A percentile compares a stretch with the other conserved stretches of the same genome.
Evolutionary conservation across 2,888 invertebrate genomes (phyloP).

Genomic region (Galerucella nymphaeae): DNA sequence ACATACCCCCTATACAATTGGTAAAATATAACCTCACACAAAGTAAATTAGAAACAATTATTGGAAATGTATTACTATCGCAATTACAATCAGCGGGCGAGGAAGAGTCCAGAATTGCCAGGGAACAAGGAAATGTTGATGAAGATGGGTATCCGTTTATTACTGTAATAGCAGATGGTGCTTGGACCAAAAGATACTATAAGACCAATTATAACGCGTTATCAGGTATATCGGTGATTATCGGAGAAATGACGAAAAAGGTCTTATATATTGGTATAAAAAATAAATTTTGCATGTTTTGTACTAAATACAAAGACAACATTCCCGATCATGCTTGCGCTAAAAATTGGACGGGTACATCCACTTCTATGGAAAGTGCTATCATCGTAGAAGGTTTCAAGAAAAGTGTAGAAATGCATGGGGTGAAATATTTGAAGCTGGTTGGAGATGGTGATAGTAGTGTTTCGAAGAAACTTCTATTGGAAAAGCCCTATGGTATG

Average conservation of each 20-base stretch:
- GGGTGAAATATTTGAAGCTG: no score
- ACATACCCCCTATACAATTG: no score
- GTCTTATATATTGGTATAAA: constrained; percentile 9
- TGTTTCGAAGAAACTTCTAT: no score
- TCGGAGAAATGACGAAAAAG: constrained; percentile 19
- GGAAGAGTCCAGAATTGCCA: constrained; percentile 1
- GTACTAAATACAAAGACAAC: no score
- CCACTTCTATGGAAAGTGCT: background rate
- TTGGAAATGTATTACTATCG: no score
- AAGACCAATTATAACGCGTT: constrained; percentile 8
- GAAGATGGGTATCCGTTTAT: constrained; percentile 1
- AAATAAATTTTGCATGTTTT: constrained; percentile 15
- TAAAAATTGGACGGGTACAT: background rate
- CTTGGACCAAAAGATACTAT: constrained; percentile 18
- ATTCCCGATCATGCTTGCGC: background rate
- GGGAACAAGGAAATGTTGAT: background rate
- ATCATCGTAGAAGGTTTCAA: background rate
- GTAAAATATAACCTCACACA: no score
- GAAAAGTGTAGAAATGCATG: no score
- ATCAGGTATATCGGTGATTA: constrained; percentile 13
- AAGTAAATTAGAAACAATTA: no score
- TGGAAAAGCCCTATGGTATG: no score
- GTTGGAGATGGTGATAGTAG: no score
- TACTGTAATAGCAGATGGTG: constrained; percentile 10
- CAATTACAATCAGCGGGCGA: no score